Evolutionary conservation across 2,888 invertebrate species (phyloP).

Genomic region (Pyrochroa serraticornis): DNA sequence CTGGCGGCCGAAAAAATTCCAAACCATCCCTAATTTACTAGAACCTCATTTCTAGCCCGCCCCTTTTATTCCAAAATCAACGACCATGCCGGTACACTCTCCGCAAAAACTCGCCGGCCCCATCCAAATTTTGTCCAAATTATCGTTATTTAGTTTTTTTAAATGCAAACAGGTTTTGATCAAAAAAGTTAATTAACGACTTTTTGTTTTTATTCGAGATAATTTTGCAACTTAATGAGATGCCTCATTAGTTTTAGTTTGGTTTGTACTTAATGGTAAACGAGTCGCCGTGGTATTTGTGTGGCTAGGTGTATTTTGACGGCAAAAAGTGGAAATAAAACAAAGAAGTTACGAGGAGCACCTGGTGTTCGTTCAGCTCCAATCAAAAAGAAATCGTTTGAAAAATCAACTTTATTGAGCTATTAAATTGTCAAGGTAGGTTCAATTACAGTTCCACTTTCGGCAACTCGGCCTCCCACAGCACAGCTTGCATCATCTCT

Average conservation of each 20-base stretch:
- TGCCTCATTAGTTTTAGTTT: too few relatives aligned
- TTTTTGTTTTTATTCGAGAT: too few relatives aligned
- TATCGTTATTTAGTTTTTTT: too few relatives aligned
- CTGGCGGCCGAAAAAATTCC: conserved; percentile 35
- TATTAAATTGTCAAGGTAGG: conserved; percentile 9
- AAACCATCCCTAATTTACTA: conserved; percentile 45
- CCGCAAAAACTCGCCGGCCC: background rate
- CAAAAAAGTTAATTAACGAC: too few relatives aligned
- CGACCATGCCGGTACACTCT: conserved; percentile 34
- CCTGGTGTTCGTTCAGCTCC: conserved; percentile 13
- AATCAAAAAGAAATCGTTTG: conserved; percentile 17
- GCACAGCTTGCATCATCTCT: background rate
- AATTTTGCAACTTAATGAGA: too few relatives aligned
- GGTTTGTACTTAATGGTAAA: conserved; percentile 16
- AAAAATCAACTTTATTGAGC: conserved; percentile 8
- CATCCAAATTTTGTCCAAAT: too few relatives aligned
- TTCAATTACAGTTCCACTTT: conserved; percentile 1
- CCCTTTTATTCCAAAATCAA: conserved; percentile 35
- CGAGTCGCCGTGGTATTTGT: too few relatives aligned
- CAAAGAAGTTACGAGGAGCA: conserved; percentile 14
- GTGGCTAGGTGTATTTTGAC: conserved; percentile 20
- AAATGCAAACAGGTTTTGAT: too few relatives aligned
- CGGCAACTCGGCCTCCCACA: background rate
- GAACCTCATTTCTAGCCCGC: conserved; percentile 34
- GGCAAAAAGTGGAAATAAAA: conserved; percentile 13